phyloP scores from a whole-genome alignment of 2,113 vertebrate species.

The Pogonocichla stellata region DNA sequence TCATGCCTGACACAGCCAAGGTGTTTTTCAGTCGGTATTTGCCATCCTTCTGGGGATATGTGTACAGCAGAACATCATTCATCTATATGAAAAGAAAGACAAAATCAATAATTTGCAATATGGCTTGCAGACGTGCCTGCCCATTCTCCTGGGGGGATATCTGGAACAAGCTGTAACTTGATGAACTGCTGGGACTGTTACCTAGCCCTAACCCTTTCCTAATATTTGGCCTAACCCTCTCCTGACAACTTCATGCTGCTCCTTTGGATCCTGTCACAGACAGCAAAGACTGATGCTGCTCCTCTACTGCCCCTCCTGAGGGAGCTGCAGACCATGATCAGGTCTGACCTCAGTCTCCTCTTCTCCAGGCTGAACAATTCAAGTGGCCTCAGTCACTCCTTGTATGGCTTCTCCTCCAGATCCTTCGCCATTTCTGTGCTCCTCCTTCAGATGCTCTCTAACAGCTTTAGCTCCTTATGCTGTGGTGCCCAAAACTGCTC shows the following conservation, averaged over 20 bases:
- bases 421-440: not conserved
- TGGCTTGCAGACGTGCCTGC: not conserved
- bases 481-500: not conserved
- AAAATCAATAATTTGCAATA: constrained; percentile 23
- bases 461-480: not conserved
- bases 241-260: not conserved
- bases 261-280: not conserved
- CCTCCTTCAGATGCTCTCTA: not conserved
- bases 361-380: not conserved
- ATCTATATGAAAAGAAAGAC: constrained; percentile 78
- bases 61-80: constrained; percentile 95
- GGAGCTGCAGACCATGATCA: not conserved
- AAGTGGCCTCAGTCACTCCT: not conserved
- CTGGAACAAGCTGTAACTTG: not conserved
- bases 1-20: constrained; percentile 84
- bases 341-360: not conserved
- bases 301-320: not conserved
- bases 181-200: not conserved
- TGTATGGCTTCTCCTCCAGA: not conserved
- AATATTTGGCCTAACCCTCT: not conserved
- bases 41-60: constrained; percentile 93
- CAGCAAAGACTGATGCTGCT: not conserved
- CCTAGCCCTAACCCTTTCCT: not conserved
- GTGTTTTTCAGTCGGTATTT: constrained; percentile 93
- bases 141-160: not conserved